Evolutionary conservation across 2,113 vertebrate genomes (phyloP).

Genomic region (Miniopterus natalensis): DNA sequence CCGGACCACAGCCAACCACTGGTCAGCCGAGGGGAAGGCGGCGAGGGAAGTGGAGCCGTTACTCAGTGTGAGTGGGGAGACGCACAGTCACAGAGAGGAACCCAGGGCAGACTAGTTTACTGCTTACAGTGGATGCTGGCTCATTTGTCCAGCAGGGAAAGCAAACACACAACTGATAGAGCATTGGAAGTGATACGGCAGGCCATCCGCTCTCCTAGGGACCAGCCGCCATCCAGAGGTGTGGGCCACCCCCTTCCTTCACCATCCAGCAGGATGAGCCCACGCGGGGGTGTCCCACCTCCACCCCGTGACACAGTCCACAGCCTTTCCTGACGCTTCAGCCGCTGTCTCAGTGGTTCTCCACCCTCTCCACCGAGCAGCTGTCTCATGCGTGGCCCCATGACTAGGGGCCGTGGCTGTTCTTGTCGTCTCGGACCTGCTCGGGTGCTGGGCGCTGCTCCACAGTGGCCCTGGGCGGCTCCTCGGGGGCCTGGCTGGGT

Average conservation of each 20-base stretch:
- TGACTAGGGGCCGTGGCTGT: neutral
- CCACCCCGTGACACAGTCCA: neutral
- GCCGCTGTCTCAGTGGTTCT: rapidly evolving
- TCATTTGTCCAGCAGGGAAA: neutral
- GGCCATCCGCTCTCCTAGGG: no score
- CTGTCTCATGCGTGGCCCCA: neutral
- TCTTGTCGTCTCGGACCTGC: neutral
- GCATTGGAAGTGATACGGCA: neutral
- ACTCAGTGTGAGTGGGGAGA: rapidly evolving
- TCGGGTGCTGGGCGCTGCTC: neutral
- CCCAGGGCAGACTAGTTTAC: neutral
- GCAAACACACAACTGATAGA: neutral
- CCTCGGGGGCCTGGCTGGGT: neutral
- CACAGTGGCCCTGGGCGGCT: rapidly evolving
- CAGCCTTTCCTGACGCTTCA: neutral
- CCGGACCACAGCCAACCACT: no score
- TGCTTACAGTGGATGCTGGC: neutral
- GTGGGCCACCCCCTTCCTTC: neutral
- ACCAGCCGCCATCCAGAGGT: rapidly evolving
- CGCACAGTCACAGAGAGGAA: neutral
- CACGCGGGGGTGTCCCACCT: rapidly evolving
- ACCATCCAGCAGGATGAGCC: neutral
- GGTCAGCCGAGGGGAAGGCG: no score
- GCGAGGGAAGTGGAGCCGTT: neutral
- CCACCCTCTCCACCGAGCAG: neutral